These are phyloP conservation scores for Pecten maximus DNA, from an alignment of 2,888 invertebrate genomes.

Conservation along the genomic window DNA sequence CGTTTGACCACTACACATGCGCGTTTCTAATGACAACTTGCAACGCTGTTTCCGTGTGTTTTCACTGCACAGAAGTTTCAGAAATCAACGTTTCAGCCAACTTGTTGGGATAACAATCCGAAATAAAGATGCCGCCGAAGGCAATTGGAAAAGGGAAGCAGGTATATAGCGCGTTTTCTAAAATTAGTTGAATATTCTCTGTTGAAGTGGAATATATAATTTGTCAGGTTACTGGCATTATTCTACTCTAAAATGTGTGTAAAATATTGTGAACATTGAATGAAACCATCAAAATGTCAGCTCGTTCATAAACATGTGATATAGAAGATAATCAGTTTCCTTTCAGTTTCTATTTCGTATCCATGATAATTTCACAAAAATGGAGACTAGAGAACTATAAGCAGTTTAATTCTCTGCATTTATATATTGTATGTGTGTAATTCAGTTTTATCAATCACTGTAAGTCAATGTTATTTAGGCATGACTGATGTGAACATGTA, in stretches of 20 bases:
- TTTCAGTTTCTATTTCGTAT: background rate
- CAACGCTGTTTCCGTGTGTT: slow-evolving; percentile 47
- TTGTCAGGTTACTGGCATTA: too few species aligned
- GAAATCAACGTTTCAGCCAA: slow-evolving; percentile 18
- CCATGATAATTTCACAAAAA: background rate
- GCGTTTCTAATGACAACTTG: slow-evolving; percentile 49
- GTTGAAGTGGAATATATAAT: background rate
- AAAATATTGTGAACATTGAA: background rate
- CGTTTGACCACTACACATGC: slow-evolving; percentile 40
- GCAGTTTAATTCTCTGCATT: too few species aligned
- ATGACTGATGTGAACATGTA: too few species aligned
- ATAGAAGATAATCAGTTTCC: background rate
- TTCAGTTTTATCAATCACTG: too few species aligned
- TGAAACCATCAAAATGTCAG: too few species aligned
- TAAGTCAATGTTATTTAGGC: too few species aligned
- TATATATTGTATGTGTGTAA: too few species aligned
- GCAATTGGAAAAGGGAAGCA: slow-evolving; percentile 67
- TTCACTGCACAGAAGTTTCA: slow-evolving; percentile 8
- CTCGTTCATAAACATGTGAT: background rate
- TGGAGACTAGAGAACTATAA: too few species aligned
- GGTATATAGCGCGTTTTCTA: slow-evolving; percentile 57
- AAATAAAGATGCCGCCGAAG: slow-evolving; percentile 71
- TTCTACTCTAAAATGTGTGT: too few species aligned
- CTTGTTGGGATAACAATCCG: background rate
- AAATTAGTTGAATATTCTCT: background rate